These are phyloP conservation scores for Notothenia coriiceps DNA, from an alignment of 2,113 vertebrate species.

Conservation along the genomic window DNA sequence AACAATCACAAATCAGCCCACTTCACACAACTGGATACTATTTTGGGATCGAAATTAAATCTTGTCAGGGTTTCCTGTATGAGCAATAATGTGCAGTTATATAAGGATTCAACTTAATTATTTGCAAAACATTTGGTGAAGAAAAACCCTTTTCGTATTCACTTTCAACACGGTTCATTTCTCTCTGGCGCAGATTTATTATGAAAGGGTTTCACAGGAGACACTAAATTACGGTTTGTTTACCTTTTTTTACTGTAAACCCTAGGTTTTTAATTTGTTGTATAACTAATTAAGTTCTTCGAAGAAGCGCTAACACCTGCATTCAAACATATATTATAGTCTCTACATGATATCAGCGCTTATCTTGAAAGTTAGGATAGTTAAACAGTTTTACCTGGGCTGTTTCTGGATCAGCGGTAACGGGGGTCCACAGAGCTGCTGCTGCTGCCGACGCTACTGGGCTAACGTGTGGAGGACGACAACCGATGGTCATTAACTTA, in stretches of 20 bases:
- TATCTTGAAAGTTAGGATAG: not conserved
- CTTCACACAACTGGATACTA: not conserved
- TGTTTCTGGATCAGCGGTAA: not conserved
- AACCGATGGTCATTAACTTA: not conserved
- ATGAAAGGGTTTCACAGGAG: slow-evolving; percentile 38
- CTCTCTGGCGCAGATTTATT: not conserved
- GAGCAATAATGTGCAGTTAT: not conserved
- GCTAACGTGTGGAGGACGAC: not conserved
- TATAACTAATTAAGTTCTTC: rapidly evolving
- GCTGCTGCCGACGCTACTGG: not conserved
- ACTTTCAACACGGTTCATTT: rapidly evolving
- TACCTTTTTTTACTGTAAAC: not conserved
- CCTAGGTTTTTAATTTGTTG: not conserved
- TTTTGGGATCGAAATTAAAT: slow-evolving; percentile 12
- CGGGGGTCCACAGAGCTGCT: not conserved
- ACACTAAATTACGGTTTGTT: too few species aligned
- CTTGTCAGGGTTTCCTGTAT: not conserved
- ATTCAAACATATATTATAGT: not conserved
- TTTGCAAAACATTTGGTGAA: not conserved
- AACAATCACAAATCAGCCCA: not conserved
- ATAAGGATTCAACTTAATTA: not conserved
- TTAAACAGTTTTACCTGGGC: not conserved
- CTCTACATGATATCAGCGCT: rapidly evolving
- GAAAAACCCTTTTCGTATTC: not conserved
- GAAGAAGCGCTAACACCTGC: rapidly evolving